Conservation (phyloP, 2,113 vertebrate species). For the Gobius niger region DNA sequence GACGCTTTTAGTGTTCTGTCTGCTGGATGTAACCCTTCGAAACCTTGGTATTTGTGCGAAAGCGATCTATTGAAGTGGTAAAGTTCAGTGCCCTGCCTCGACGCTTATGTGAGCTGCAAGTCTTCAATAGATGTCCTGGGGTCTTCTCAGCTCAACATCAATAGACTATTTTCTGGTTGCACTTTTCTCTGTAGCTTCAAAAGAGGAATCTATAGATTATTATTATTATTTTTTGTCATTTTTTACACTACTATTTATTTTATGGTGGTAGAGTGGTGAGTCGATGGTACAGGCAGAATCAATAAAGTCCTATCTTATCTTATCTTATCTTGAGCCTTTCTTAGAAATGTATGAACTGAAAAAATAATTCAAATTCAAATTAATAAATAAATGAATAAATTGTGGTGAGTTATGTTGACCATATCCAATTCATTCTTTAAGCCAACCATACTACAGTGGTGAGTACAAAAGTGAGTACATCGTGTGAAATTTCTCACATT, state of each 20-base stretch:
- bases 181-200: conserved; percentile 5
- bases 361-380: no score
- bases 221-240: not conserved
- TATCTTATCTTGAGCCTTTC: no score
- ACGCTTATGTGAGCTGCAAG: conserved; percentile 49
- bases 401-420: no score
- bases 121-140: conserved; percentile 56
- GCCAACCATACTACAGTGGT: no score
- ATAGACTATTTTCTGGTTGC: conserved; percentile 60
- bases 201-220: not conserved
- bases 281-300: no score
- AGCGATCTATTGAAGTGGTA: conserved; percentile 52
- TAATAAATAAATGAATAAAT: no score
- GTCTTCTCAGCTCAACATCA: conserved; percentile 46
- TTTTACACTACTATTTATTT: not conserved
- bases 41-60: conserved; percentile 33
- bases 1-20: conserved; percentile 24
- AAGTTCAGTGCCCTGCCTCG: conserved; percentile 48
- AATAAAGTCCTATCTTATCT: no score
- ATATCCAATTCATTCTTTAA: no score
- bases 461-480: no score
- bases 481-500: no score
- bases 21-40: conserved; percentile 39
- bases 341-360: no score
- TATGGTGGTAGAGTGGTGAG: not conserved